Base-by-base conservation (phyloP, 2,797 vertebrate species). In the Cyclura pinguis region DNA sequence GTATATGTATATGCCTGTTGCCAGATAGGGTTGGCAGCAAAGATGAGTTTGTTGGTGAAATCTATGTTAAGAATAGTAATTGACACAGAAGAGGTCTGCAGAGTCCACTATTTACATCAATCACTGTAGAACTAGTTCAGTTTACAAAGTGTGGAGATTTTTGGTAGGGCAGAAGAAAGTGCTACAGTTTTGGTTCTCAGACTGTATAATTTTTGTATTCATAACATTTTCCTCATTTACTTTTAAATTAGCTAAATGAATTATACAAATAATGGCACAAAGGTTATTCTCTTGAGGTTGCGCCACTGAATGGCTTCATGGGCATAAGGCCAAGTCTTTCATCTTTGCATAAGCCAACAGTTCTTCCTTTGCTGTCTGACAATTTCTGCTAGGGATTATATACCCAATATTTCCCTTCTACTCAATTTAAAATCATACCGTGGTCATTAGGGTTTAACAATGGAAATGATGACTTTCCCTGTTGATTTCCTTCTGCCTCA, bases 381-480 rank as follows among this genome's bases (percentile, higher is more conserved):
- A 77, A 57, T 77, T 88, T 73, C 47, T 84, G 69, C 73, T n/a
- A 69, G 35, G 62, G 85, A 78, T 84, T 87, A 91, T 84, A 64
- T 74, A 20, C 47, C 84, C 64, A 88, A 7, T 88, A 64, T 78
- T 88, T 91, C 74, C 87, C 85, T 91, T 88, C 86, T 88, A 73
- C 86, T 84, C 73, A 72, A 84, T 91, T 91, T 91, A 84, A 78
- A 91, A 87, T 88, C 57, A 78, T 81, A 84, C 50, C 78, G 59
- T 84, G 80, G 85, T 87, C 80, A 91, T 87, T 91, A 87, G 90
- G 67, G 64, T 55, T 87, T 83, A 87, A 91, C 80, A 88, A 77
- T 59, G 52, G 72, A 88, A 87, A 84, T 72, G 81, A 91, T 91
- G n/a, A 78, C 73, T 78, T 88, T 55, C 86, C 52, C 59, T 78